phyloP scores from a whole-genome alignment of 2,888 invertebrate species.

The Zygogramma bicolorata region DNA sequence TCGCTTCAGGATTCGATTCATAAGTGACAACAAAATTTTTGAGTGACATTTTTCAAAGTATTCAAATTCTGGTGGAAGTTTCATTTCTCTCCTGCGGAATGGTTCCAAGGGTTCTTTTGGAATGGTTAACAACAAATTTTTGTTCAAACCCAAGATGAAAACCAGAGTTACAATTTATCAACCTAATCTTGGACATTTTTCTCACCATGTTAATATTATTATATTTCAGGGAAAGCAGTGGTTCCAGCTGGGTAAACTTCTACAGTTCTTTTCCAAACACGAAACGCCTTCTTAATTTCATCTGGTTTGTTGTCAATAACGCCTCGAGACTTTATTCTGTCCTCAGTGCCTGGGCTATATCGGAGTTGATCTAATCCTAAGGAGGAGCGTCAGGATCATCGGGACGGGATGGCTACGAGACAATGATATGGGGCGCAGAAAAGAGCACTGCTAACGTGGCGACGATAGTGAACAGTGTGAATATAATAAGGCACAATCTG shows the following conservation, averaged over 20 bases:
- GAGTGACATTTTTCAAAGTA: background rate
- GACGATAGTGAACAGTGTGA: slow-evolving; percentile 98
- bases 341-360: background rate
- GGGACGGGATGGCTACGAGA: slow-evolving; percentile 75
- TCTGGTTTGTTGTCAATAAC: background rate
- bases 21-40: background rate
- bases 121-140: no score
- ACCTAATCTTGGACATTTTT: no score
- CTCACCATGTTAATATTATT: no score
- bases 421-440: slow-evolving; percentile 96
- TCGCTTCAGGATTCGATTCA: background rate
- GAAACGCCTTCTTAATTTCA: background rate
- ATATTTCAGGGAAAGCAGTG: background rate
- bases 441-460: slow-evolving; percentile 97
- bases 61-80: background rate
- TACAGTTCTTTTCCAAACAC: no score
- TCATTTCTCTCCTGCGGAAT: no score
- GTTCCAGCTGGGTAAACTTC: background rate
- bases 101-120: no score
- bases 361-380: background rate
- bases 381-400: background rate
- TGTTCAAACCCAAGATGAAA: no score
- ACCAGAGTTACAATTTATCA: no score
- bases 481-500: slow-evolving; percentile 99
- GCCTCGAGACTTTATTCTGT: background rate